phyloP scores from a whole-genome alignment of 1,140 invertebrate species.

The Ruditapes philippinarum region DNA sequence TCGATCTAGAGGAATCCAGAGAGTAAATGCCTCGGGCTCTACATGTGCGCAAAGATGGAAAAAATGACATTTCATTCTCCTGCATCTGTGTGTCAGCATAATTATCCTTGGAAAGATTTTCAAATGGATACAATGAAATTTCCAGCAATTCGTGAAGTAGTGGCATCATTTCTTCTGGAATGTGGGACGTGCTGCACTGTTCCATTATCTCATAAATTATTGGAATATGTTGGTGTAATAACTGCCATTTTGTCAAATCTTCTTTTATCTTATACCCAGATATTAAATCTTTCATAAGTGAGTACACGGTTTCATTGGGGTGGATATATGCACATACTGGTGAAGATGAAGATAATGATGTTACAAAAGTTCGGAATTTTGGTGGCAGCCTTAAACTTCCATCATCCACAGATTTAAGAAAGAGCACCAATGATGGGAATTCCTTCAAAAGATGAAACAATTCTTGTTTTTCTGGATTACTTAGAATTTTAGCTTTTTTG shows the following conservation, averaged over 20 bases:
- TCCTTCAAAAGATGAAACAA: too few relatives aligned
- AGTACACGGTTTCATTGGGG: background rate
- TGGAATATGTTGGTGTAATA: slow-evolving; percentile 20
- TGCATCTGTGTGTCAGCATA: background rate
- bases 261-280: slow-evolving; percentile 18
- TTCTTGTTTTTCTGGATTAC: too few relatives aligned
- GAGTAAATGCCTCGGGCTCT: too few relatives aligned
- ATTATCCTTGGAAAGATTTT: background rate
- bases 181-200: background rate
- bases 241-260: slow-evolving; percentile 10
- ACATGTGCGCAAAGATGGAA: slow-evolving; percentile 22
- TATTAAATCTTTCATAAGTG: background rate
- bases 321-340: slow-evolving; percentile 39
- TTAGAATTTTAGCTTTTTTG: too few relatives aligned
- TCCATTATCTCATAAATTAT: slow-evolving; percentile 31
- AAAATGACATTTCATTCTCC: slow-evolving; percentile 43
- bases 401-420: too few relatives aligned
- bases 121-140: slow-evolving; percentile 25
- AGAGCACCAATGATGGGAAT: too few relatives aligned
- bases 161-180: background rate
- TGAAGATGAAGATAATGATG: slow-evolving; percentile 17
- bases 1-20: background rate
- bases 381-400: too few relatives aligned
- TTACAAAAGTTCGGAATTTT: too few relatives aligned
- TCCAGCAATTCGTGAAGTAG: slow-evolving; percentile 32